phyloP scores from a whole-genome alignment of 2,113 vertebrate genomes.

The Ictidomys tridecemlineatus region DNA sequence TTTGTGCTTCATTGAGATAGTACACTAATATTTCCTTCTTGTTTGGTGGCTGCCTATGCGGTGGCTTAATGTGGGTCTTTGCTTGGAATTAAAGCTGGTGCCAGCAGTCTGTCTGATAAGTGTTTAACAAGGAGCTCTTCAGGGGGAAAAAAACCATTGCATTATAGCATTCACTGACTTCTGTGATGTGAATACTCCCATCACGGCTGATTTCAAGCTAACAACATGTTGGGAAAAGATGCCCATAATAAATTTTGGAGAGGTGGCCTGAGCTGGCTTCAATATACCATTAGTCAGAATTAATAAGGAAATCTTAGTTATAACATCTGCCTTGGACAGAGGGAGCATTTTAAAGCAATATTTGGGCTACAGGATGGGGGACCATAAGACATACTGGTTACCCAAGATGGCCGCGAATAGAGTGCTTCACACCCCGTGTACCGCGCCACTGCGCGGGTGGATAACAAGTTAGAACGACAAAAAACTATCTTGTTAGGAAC shows the following conservation, averaged over 20 bases:
- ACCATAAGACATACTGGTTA: neutral
- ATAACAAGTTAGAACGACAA: no score
- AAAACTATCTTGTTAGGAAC: no score
- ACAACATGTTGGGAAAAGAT: neutral
- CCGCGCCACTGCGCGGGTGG: no score
- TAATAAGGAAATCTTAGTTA: neutral
- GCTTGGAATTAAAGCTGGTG: neutral
- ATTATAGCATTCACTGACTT: neutral
- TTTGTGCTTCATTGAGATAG: constrained; percentile 22
- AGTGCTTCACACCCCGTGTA: no score
- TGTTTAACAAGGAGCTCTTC: neutral
- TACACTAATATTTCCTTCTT: neutral
- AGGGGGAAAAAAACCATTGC: neutral
- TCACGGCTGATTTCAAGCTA: neutral
- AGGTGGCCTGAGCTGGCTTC: neutral
- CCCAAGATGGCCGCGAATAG: no score
- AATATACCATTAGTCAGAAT: neutral
- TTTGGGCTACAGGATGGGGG: no score
- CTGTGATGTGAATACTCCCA: neutral
- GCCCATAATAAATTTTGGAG: neutral
- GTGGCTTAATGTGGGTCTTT: neutral
- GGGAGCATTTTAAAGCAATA: neutral
- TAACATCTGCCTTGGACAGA: neutral
- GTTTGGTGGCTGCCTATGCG: neutral
- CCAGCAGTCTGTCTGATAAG: neutral